Base-by-base conservation (phyloP, 2,113 vertebrate genomes). In the Megaceryle maxima region DNA sequence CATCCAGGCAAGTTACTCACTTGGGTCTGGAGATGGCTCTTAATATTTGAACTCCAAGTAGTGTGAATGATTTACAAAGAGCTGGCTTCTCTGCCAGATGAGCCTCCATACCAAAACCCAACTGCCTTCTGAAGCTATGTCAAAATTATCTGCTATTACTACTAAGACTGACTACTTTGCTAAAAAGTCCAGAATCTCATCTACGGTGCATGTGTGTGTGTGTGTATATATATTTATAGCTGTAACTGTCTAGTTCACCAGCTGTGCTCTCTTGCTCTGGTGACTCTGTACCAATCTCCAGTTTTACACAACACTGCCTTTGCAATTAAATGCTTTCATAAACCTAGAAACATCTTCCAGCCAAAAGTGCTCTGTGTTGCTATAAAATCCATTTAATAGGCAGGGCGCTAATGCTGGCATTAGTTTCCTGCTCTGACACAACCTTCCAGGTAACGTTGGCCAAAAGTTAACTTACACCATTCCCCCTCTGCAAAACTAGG, bases 1-100 rank as follows among this genome's bases (percentile, higher is more conserved):
- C 4, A 94, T 64, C 92, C 84, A 94, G 56, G 56, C 67, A 91
- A 94, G 43, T 77, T 67, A 56, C 72, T 94, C 86, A 81, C 74
- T 62, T 56, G 41, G 21, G 17, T 60, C 57, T 74, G 68, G 37
- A 77, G 74, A 43, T 83, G 39, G 31, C 53, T 87, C 8, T 56
- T 43, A 29, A 16, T 72, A 69, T 25, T 75, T 83, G 48, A 94
- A 78, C 51, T 83, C n/a, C 78, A 92, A 10, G 4, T 55, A 57
- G 53, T 3, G 2, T 6, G 35, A 86, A 81, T 0, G 0, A 68
- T 51, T 82, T 68, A 46, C n/a, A 46, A n/a, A 81, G 63, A 74
- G 37, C 16, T 95, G 83, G 15, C 53, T 85, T 43, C 46, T 70
- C 59, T 56, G 62, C 31, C 50, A 85, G 73, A 44, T 41, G 63